These are phyloP conservation scores for Cephus spinipes DNA, from an alignment of 2,888 invertebrate species.

Conservation along the genomic window DNA sequence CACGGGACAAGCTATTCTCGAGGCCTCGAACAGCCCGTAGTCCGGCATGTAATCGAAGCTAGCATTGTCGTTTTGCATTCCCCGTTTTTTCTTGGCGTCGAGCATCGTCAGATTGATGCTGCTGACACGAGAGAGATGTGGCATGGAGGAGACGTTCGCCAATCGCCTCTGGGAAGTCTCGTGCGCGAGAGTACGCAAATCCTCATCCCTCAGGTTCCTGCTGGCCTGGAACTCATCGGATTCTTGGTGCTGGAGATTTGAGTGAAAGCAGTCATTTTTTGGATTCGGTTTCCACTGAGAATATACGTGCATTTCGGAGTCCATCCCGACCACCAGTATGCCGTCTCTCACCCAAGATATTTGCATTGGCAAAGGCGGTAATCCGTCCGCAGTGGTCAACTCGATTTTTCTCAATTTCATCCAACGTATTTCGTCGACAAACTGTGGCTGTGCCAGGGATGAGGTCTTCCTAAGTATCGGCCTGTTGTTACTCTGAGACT, in stretches of 20 bases:
- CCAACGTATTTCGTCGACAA: constrained; percentile 95
- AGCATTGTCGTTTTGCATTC: constrained; percentile 65
- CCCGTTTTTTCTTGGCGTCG: constrained; percentile 76
- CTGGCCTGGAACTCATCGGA: constrained; percentile 80
- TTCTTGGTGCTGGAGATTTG: constrained; percentile 68
- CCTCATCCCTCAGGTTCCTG: constrained; percentile 79
- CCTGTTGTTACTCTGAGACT: constrained; percentile 84
- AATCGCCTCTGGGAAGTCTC: constrained; percentile 77
- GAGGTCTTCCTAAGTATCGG: constrained; percentile 91
- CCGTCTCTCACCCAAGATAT: constrained; percentile 99
- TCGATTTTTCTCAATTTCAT: constrained; percentile 94
- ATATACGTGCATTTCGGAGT: constrained; percentile 99
- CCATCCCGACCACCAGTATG: constrained; percentile 98
- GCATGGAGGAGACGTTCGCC: constrained; percentile 82
- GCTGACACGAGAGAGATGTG: constrained; percentile 84
- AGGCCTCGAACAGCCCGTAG: constrained; percentile 96
- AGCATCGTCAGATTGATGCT: constrained; percentile 86
- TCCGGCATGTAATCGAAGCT: constrained; percentile 89
- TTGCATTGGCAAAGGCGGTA: constrained; percentile 98
- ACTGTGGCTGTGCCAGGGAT: constrained; percentile 88
- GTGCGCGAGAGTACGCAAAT: constrained; percentile 75
- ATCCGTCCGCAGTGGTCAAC: constrained; percentile 91
- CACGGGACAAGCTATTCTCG: constrained; percentile 96
- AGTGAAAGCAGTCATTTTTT: constrained; percentile 59
- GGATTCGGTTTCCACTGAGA: constrained; percentile 94